phyloP scores from a whole-genome alignment of 2,888 invertebrate genomes.

The Ectobius pallidus region DNA sequence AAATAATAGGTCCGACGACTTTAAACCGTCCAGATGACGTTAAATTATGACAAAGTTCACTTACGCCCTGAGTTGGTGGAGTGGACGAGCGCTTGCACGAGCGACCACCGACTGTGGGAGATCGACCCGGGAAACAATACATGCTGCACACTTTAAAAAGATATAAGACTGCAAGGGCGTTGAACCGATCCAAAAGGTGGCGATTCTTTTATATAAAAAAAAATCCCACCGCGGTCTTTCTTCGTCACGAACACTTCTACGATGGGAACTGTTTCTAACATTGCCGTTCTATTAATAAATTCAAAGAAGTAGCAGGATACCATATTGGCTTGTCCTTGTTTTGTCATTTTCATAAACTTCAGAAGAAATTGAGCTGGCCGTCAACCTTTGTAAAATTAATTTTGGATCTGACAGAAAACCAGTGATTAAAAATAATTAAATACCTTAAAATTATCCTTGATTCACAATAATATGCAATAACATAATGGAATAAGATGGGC shows the following conservation, averaged over 20 bases:
- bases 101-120: conserved; percentile 15
- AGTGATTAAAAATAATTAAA: too few species aligned
- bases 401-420: too few species aligned
- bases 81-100: not conserved
- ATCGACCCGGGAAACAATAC: conserved; percentile 10
- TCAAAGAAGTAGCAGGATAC: not conserved
- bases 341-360: not conserved
- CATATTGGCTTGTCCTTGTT: not conserved
- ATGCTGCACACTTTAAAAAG: conserved; percentile 23
- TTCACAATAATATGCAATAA: too few species aligned
- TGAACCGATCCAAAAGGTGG: conserved; percentile 6
- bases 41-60: not conserved
- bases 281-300: not conserved
- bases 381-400: too few species aligned
- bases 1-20: too few species aligned
- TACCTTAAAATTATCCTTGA: too few species aligned
- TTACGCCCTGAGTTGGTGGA: not conserved
- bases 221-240: too few species aligned
- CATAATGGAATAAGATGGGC: too few species aligned
- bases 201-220: too few species aligned
- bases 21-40: too few species aligned
- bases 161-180: conserved; percentile 4
- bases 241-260: not conserved
- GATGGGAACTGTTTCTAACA: not conserved
- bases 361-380: too few species aligned